Percentiles rank a stretch among this genome's conserved stretches.
phyloP scores from a whole-genome alignment of 1,140 invertebrate genomes.

The Panagrolaimus sp. region DNA sequence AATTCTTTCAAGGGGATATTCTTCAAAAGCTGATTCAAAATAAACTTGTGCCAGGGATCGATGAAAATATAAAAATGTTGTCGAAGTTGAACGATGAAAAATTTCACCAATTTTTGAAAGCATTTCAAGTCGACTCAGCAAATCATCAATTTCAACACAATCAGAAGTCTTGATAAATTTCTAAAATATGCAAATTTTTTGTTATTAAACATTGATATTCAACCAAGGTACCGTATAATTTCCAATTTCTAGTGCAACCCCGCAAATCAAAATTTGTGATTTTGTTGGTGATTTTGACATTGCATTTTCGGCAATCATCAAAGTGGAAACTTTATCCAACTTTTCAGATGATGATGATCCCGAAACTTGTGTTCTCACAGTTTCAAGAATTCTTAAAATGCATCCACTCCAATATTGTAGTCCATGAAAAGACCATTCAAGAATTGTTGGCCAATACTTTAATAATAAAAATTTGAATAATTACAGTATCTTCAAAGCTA shows the following conservation, averaged over 20 bases:
- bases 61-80: constrained; percentile 77
- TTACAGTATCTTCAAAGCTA: constrained; percentile 22
- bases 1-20: constrained; percentile 66
- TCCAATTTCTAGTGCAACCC: constrained; percentile 46
- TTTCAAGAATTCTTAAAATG: constrained; percentile 34
- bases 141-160: constrained; percentile 65
- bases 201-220: too few species aligned
- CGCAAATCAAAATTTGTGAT: constrained; percentile 63
- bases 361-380: constrained; percentile 7
- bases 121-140: constrained; percentile 67
- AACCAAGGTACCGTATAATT: constrained; percentile 39
- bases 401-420: constrained; percentile 17
- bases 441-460: constrained; percentile 65
- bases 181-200: constrained; percentile 51
- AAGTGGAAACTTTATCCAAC: neutral
- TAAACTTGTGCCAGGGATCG: constrained; percentile 72
- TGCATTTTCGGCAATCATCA: constrained; percentile 36
- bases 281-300: constrained; percentile 66
- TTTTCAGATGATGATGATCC: neutral
- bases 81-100: constrained; percentile 68
- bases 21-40: constrained; percentile 69
- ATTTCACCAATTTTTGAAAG: constrained; percentile 49
- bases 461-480: constrained; percentile 23
- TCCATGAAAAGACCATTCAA: constrained; percentile 62
- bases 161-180: constrained; percentile 58